phyloP scores from a whole-genome alignment of 2,888 invertebrate genomes.

The Chymomyza fuscimana region DNA sequence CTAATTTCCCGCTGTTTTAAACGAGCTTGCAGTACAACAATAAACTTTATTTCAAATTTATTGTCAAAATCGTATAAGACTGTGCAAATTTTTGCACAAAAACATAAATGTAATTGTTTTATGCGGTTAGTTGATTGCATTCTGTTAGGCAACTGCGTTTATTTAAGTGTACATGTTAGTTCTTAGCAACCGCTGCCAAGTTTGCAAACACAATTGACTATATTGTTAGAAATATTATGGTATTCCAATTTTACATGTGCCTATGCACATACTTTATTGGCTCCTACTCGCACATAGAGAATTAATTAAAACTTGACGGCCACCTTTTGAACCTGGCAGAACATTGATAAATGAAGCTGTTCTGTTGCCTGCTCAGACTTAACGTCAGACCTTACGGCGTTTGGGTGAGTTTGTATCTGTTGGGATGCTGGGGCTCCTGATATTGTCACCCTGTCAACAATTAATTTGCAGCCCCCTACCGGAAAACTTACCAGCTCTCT shows the following conservation, averaged over 20 bases:
- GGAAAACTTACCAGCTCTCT: not conserved
- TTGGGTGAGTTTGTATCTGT: not conserved
- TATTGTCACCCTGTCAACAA: constrained; percentile 60
- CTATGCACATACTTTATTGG: not conserved
- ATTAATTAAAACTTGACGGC: not conserved
- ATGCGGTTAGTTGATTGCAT: no score
- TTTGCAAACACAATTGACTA: not conserved
- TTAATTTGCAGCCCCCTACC: constrained; percentile 53
- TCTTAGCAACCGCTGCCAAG: no score
- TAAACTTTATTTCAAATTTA: not conserved
- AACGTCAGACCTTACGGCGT: constrained; percentile 32
- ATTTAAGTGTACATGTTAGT: not conserved
- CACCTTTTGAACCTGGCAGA: not conserved
- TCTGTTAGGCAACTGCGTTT: not conserved
- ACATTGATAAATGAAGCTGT: constrained; percentile 55
- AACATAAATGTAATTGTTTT: no score
- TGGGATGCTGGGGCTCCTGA: constrained; percentile 23
- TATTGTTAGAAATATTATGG: not conserved
- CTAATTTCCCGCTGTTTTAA: not conserved
- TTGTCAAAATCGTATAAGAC: no score
- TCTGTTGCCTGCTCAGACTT: constrained; percentile 49
- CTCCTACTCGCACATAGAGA: no score
- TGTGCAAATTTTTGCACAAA: no score
- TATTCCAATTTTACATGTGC: not conserved
- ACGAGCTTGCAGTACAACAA: not conserved